Base-by-base conservation (phyloP, 2,113 vertebrate genomes). In the Channa maculata region DNA sequence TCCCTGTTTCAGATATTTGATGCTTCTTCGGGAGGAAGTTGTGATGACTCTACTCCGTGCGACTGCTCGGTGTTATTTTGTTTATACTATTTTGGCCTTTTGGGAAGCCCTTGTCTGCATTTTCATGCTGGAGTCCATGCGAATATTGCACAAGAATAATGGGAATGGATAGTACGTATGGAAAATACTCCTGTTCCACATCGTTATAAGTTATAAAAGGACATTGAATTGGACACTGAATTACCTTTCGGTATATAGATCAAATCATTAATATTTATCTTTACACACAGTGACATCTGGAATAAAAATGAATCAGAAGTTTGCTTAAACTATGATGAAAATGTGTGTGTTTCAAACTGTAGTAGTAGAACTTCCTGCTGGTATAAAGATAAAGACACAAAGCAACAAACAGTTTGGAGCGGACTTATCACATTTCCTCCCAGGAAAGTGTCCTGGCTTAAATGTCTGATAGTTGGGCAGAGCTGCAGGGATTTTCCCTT, bases 361-460 rank as follows among this genome's bases (percentile, higher is more conserved):
- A 58, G n/a, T 61, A 66, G 8, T 67, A 7, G 62, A 43, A 79
- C 64, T 46, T 81, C 63, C 78, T 65, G 24, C 34, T 58, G 15
- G 67, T 34, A 68, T 67, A 46, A 45, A 59, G 53, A 33, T 48
- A 37, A 24, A 4, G 49, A 63, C 67, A n/a, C 38, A 1, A 50
- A 61, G 34, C 34, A 76, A 48, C 70, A 53, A 59, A 58, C 33
- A 45, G 68, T 69, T 87, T 81, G 77, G 65, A 79, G 48, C 2
- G 34, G 48, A 68, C 75, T 90, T 81, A 91, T 86, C 79, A 0
- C n/a, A 57, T 90, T 92, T 91, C 91, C 90, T 88, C 76, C 77
- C 59, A 90, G 88, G 90, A 90, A 92, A 88, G 68, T 63, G 48
- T 79, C 71, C 62, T 73, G 66, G 81, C 76, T 88, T 82, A 83